These are phyloP conservation scores for Streblospio benedicti DNA, from an alignment of 1,140 invertebrate species.

Conservation along the genomic window DNA sequence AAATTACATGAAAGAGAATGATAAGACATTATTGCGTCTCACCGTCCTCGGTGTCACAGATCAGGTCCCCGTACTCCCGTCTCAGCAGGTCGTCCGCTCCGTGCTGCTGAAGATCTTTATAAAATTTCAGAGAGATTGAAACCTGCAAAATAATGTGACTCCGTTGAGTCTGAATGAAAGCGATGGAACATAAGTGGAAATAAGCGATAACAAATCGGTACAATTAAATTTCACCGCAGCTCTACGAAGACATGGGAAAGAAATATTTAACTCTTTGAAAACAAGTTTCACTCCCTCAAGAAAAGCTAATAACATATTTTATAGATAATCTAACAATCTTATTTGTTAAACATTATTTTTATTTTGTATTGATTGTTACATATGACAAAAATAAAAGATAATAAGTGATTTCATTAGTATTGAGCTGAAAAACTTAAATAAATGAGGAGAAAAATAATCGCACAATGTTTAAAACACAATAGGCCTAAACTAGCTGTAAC, in stretches of 20 bases:
- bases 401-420: background rate
- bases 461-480: background rate
- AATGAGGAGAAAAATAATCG: background rate
- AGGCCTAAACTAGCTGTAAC: background rate
- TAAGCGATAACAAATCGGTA: background rate
- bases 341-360: no score
- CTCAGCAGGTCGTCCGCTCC: conserved; percentile 93
- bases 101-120: conserved; percentile 94
- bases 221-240: background rate
- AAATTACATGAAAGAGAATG: no score
- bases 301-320: background rate
- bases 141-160: no score
- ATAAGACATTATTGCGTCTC: no score
- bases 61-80: conserved; percentile 77
- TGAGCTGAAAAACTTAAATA: background rate
- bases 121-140: conserved; percentile 97
- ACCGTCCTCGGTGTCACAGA: no score
- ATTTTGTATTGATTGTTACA: no score
- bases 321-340: background rate
- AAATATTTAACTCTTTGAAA: background rate
- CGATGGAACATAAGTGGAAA: conserved; percentile 43
- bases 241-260: background rate
- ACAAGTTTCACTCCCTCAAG: background rate
- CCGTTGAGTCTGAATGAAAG: no score
- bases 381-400: background rate